phyloP scores from a whole-genome alignment of 2,797 vertebrate species.

The Borostomias antarcticus region DNA sequence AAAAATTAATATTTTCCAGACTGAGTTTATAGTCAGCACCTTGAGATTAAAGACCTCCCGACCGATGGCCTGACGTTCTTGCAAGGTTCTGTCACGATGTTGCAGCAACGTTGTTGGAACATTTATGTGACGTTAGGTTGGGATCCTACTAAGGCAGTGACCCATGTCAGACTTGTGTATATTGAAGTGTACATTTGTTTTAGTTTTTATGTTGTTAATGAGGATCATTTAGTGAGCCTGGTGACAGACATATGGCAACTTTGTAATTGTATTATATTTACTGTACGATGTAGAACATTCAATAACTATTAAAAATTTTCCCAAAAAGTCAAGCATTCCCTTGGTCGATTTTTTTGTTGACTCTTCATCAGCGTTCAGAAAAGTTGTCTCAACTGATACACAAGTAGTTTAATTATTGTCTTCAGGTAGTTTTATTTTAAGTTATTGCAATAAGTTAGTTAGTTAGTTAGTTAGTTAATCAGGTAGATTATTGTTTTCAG shows the following conservation, averaged over 20 bases:
- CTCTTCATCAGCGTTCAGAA: background rate
- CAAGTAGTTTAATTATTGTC: no score
- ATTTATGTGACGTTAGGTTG: conserved; percentile 21
- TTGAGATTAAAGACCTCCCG: conserved; percentile 10
- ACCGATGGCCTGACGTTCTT: conserved; percentile 8
- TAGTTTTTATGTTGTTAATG: conserved; percentile 44
- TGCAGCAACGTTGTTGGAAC: conserved; percentile 14
- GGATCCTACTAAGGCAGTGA: conserved; percentile 58
- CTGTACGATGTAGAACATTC: conserved; percentile 87
- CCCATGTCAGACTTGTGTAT: conserved; percentile 67
- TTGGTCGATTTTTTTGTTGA: background rate
- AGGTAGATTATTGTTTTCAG: no score
- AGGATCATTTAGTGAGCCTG: conserved; percentile 78
- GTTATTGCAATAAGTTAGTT: no score
- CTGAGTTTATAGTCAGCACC: conserved; percentile 50
- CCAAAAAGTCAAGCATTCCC: conserved; percentile 31
- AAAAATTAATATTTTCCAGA: conserved; percentile 56
- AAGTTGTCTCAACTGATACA: no score
- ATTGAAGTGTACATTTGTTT: conserved; percentile 74
- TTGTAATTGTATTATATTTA: conserved; percentile 88
- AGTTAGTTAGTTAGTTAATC: no score
- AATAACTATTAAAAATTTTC: conserved; percentile 82
- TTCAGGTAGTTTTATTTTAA: no score
- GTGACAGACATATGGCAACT: conserved; percentile 82
- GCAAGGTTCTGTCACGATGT: conserved; percentile 7